Base-by-base conservation (phyloP, 2,113 vertebrate species). In the Solea solea region DNA sequence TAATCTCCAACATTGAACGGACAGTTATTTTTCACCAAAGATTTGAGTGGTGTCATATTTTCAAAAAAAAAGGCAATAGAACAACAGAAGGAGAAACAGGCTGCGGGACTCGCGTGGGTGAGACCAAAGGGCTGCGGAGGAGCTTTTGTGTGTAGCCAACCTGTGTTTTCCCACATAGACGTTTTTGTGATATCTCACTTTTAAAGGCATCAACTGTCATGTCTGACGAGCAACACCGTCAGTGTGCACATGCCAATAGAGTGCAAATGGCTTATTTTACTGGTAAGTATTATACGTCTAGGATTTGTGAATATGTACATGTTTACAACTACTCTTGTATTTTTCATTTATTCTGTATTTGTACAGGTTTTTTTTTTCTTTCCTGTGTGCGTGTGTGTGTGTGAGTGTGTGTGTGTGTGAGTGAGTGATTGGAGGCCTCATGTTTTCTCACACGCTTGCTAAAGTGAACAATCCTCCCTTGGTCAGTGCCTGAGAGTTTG, bases 1-100 rank as follows among this genome's bases (percentile, higher is more conserved):
- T 82, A 59, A 52, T 63, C 21, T 21, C 14, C 40, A 63, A 63
- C 61, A 64, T 21, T 51, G n/a, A 69, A 75, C 34, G 8, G 52
- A 62, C 10, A 64, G 73, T 80, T 83, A 28, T 85, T 78, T 82
- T 92, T 94, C 95, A 96, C 95, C 96, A 96, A 96, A 96, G 96
- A 97, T 71, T 78, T 78, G 92, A 89, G 91, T 92, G 90, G 91
- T 92, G 90, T 92, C 89, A 52, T 58, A 45, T 78, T 49, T 65
- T 62, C 8, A 45, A 59, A 61, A 48, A 61, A 48, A 86, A 80
- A 84, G 86, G 84, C 87, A 87, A 85, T 88, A 83, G 76, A 70
- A 60, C 25, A 69, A 69, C 51, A 50, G 55, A 72, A 56, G 51
- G 66, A 49, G 14, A 7, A 14, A 67, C 42, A 56, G 69, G 48